These are phyloP conservation scores for Aplocera efformata DNA, from an alignment of 2,888 invertebrate genomes.

Conservation along the genomic window DNA sequence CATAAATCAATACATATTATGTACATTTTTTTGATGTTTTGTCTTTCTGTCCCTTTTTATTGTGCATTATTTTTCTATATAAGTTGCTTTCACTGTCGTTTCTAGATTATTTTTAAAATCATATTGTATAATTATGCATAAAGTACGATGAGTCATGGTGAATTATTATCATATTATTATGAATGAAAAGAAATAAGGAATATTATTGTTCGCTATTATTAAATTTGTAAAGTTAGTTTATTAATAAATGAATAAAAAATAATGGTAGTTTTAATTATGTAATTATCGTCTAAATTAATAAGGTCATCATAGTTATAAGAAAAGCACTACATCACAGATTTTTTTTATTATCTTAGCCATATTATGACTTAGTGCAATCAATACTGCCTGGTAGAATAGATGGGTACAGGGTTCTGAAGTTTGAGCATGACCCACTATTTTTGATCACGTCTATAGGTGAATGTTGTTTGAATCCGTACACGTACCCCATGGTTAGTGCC, in stretches of 20 bases:
- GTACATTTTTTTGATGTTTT: conserved; percentile 50
- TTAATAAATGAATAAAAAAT: conserved; percentile 80
- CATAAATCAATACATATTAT: conserved; percentile 40
- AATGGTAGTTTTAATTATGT: conserved; percentile 54
- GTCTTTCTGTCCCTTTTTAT: conserved; percentile 58
- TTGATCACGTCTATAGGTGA: too few species aligned
- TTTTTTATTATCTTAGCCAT: too few species aligned
- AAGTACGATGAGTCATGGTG: conserved; percentile 76
- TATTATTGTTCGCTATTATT: conserved; percentile 81
- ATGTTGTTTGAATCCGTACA: too few species aligned
- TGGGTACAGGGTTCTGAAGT: too few species aligned
- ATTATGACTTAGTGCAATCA: too few species aligned
- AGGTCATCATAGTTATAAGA: not conserved
- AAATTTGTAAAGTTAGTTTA: conserved; percentile 81
- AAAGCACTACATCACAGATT: too few species aligned
- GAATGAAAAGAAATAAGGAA: conserved; percentile 80
- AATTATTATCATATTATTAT: conserved; percentile 70
- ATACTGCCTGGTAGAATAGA: too few species aligned
- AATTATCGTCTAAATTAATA: conserved; percentile 1
- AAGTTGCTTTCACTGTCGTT: conserved; percentile 79
- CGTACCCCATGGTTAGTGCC: too few species aligned
- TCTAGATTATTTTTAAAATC: conserved; percentile 77
- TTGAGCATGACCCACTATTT: too few species aligned
- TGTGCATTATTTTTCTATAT: conserved; percentile 76
- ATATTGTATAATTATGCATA: conserved; percentile 79